Evolutionary conservation across 2,888 invertebrate genomes (phyloP).

Genomic region (Mimachlamys varia): DNA sequence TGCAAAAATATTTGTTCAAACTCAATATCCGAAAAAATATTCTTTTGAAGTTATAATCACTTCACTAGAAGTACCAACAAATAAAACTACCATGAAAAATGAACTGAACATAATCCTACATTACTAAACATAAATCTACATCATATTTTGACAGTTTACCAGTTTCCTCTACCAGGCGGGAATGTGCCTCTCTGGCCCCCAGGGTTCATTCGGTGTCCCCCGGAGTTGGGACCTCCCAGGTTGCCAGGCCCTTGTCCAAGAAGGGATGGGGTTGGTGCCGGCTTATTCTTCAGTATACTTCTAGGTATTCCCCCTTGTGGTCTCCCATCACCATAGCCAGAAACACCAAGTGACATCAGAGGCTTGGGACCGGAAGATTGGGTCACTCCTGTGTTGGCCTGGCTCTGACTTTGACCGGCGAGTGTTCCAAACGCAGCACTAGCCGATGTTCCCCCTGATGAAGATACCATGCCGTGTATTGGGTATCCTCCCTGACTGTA

Average conservation of each 20-base stretch:
- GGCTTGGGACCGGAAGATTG: slow-evolving; percentile 49
- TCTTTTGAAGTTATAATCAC: not conserved
- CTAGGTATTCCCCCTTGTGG: not conserved
- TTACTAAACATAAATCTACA: not conserved
- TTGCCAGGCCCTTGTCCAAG: not conserved
- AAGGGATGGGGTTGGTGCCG: not conserved
- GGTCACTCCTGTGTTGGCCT: slow-evolving; percentile 44
- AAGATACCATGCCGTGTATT: not conserved
- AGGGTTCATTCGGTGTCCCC: slow-evolving; percentile 19
- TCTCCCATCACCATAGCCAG: slow-evolving; percentile 16
- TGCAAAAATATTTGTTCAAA: too few species aligned
- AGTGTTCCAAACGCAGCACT: slow-evolving; percentile 20
- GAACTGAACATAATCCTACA: not conserved
- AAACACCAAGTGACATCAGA: slow-evolving; percentile 54
- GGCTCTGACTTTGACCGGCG: not conserved
- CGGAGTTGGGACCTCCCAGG: not conserved
- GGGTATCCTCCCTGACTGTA: slow-evolving; percentile 10
- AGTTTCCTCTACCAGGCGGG: slow-evolving; percentile 20
- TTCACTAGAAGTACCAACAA: not conserved
- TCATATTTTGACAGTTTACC: not conserved
- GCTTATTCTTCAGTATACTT: not conserved
- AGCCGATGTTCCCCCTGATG: not conserved
- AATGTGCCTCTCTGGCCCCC: not conserved
- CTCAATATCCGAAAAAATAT: not conserved
- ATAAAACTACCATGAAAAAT: not conserved